These are phyloP conservation scores for Lutraria lutraria DNA, from an alignment of 2,888 invertebrate genomes.

Conservation along the genomic window DNA sequence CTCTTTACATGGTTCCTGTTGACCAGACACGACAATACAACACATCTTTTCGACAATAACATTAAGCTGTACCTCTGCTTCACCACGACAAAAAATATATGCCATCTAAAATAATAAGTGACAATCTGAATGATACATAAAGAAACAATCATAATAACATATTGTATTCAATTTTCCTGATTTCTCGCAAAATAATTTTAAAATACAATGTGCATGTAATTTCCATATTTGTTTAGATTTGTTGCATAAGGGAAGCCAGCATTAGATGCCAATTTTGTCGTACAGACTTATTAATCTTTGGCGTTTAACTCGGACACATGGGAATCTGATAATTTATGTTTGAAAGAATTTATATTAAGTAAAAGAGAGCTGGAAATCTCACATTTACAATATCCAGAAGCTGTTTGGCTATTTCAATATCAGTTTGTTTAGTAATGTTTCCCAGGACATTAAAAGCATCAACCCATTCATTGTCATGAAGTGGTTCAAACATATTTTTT, in stretches of 20 bases:
- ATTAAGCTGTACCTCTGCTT: conserved; percentile 13
- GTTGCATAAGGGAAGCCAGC: too few species aligned
- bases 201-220: too few species aligned
- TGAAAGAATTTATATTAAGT: too few species aligned
- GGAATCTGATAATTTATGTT: too few species aligned
- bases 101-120: conserved; percentile 15
- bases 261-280: too few species aligned
- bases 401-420: background rate
- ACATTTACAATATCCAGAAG: conserved; percentile 12
- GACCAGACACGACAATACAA: conserved; percentile 16
- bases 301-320: too few species aligned
- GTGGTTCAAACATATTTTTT: conserved; percentile 37
- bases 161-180: too few species aligned
- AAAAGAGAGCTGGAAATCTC: background rate
- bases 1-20: background rate
- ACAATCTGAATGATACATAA: too few species aligned
- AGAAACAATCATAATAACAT: too few species aligned
- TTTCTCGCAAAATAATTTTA: too few species aligned
- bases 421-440: background rate
- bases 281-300: too few species aligned
- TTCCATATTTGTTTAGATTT: too few species aligned
- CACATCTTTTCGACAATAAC: background rate
- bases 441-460: conserved; percentile 6
- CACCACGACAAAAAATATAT: background rate
- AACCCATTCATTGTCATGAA: conserved; percentile 50